A percentile compares a stretch with the other conserved stretches of the same genome.
Evolutionary conservation across 2,888 invertebrate species (phyloP).

Genomic region (Watsonalla cultraria): DNA sequence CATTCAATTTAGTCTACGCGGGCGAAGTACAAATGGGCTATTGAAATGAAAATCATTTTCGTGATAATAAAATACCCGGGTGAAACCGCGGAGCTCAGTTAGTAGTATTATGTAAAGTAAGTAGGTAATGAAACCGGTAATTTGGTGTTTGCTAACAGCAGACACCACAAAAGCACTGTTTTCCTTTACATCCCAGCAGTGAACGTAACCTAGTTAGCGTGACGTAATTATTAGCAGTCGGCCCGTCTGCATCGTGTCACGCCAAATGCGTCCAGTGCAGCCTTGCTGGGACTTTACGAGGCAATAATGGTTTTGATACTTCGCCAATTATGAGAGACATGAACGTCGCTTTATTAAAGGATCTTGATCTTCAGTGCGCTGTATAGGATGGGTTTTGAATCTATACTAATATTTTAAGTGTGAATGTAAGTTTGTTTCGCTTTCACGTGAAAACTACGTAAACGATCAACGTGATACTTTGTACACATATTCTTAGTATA

Average conservation of each 20-base stretch:
- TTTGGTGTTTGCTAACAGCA: not conserved
- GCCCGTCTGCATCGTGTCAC: constrained; percentile 40
- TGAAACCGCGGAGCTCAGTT: no score
- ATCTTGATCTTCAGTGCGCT: not conserved
- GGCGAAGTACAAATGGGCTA: no score
- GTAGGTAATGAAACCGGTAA: not conserved
- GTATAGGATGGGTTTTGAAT: no score
- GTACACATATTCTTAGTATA: no score
- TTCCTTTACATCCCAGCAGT: not conserved
- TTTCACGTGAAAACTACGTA: no score
- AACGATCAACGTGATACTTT: no score
- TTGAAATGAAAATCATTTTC: no score
- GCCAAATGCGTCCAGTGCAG: constrained; percentile 40
- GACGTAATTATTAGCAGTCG: constrained; percentile 45
- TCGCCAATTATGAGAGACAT: constrained; percentile 6
- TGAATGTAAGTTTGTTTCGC: no score
- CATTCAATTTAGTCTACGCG: no score
- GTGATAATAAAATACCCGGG: no score
- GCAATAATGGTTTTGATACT: constrained; percentile 29
- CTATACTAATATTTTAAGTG: no score
- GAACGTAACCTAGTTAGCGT: constrained; percentile 18
- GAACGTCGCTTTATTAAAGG: not conserved
- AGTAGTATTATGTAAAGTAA: not conserved
- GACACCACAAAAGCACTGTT: not conserved
- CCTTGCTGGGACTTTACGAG: constrained; percentile 22